Conservation (phyloP, 2,113 vertebrate species). For the Melanotaenia duboulayi region DNA sequence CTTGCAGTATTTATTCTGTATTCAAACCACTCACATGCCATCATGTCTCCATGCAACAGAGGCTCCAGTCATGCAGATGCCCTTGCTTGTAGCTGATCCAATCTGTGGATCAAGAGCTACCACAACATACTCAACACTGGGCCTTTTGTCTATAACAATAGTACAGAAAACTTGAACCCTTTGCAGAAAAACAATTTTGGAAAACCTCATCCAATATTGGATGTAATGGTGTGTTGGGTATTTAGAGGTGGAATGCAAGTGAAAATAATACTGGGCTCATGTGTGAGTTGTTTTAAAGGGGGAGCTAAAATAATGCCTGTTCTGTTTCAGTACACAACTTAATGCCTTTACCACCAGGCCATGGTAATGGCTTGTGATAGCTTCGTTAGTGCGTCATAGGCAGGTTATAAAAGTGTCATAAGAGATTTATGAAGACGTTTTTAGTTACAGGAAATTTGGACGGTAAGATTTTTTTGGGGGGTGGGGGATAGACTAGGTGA, state of each 20-base stretch:
- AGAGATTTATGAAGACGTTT: constrained; percentile 77
- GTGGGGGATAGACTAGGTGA: neutral
- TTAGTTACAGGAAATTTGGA: constrained; percentile 78
- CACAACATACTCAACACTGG: constrained; percentile 54
- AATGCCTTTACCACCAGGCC: constrained; percentile 51
- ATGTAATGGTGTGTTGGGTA: constrained; percentile 53
- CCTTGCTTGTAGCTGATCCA: constrained; percentile 47
- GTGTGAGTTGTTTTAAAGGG: constrained; percentile 15
- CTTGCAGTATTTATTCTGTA: constrained; percentile 6
- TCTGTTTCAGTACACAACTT: constrained; percentile 68
- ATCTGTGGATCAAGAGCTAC: constrained; percentile 44
- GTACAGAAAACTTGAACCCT: constrained; percentile 31
- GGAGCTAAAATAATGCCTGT: constrained; percentile 71
- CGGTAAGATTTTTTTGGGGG: constrained; percentile 32
- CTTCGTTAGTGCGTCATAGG: constrained; percentile 78
- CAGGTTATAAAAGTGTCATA: constrained; percentile 71
- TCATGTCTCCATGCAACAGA: constrained; percentile 26
- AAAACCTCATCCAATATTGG: constrained; percentile 49
- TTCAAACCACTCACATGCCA: constrained; percentile 30
- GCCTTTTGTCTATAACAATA: constrained; percentile 61
- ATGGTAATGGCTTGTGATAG: constrained; percentile 74
- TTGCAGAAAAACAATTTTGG: constrained; percentile 54
- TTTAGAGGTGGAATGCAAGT: constrained; percentile 55
- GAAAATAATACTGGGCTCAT: constrained; percentile 50
- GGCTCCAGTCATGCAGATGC: constrained; percentile 28